Conservation (phyloP, 2,113 vertebrate genomes). For the Gasterosteus aculeatus region DNA sequence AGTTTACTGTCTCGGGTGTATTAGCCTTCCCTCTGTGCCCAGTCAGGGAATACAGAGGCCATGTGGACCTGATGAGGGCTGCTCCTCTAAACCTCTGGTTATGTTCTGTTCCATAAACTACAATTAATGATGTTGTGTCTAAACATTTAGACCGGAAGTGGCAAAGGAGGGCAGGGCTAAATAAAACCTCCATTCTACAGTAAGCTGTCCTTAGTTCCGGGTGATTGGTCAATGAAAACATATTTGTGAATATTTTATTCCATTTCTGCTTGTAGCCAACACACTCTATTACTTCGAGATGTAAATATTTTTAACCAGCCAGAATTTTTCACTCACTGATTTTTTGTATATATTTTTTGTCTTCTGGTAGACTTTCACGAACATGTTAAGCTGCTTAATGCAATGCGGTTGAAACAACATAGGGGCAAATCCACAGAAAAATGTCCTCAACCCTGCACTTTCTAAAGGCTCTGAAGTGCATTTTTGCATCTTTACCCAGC, state of each 20-base stretch:
- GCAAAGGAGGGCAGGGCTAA: no score
- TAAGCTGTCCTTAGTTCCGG: not conserved
- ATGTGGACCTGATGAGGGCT: conserved; percentile 31
- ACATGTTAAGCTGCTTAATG: not conserved
- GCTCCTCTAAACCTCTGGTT: conserved; percentile 10
- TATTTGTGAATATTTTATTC: no score
- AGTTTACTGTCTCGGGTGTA: conserved; percentile 66
- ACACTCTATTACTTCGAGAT: not conserved
- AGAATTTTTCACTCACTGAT: no score
- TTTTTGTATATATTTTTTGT: not conserved
- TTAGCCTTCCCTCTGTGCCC: conserved; percentile 48
- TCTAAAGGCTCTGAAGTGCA: not conserved
- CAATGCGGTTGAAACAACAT: not conserved
- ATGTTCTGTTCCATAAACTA: conserved; percentile 3
- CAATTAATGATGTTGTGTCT: conserved; percentile 22
- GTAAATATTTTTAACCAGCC: not conserved
- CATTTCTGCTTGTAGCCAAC: not conserved
- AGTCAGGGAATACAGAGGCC: conserved; percentile 21
- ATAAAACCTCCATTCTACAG: not conserved
- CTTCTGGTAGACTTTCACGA: not conserved
- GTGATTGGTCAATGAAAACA: not conserved
- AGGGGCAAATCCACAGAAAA: not conserved
- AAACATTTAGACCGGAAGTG: not conserved
- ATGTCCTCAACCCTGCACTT: not conserved
- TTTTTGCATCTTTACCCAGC: not conserved